Base-by-base conservation (phyloP, 2,113 vertebrate genomes). In the Zosterops hypoxanthus region DNA sequence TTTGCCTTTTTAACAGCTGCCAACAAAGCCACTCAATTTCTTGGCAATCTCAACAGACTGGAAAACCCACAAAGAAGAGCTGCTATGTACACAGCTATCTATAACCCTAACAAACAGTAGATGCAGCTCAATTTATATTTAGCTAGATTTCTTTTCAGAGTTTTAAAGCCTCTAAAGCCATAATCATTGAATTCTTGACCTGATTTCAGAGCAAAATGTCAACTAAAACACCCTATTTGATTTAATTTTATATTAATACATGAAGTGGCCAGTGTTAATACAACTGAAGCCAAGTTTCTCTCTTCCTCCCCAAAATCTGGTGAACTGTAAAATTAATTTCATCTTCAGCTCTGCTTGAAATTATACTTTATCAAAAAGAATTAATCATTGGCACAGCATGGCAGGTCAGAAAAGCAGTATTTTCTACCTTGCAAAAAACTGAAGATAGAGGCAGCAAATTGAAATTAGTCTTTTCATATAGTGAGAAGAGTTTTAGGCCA, bases 261-360 rank as follows among this genome's bases (percentile, higher is more conserved):
- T 34, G 36, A 94, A 87, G 39, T 90, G 59, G 59, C 50, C 63
- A 86, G 44, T 76, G 78, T 94, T 90, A 71, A 82, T 59, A 96
- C 90, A 97, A 93, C 56, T 39, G 46, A 92, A 95, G 82, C 33
- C 56, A 94, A 85, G 65, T 69, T 86, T 65, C 47, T 77, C 29
- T 79, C 56, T 72, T 90, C 55, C 23, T 93, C 42, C 18, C 49
- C 20, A 69, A 82, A 78, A 60, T 73, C 47, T 90, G 79, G 25
- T 71, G 69, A 94, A 64, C 75, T 95, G 82, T 64, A 90, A 95
- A 97, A 93, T 83, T 90, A 93, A 95, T 73, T 95, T 77, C 75
- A 24, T 93, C 69, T 92, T 90, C 50, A 69, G 56, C 11, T 70
- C 88, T 76, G 36, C 41, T 29, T 88, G 47, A 93, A 95, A 92